These are phyloP conservation scores for Ammodytes dubius DNA, from an alignment of 2,113 vertebrate species.

Conservation along the genomic window DNA sequence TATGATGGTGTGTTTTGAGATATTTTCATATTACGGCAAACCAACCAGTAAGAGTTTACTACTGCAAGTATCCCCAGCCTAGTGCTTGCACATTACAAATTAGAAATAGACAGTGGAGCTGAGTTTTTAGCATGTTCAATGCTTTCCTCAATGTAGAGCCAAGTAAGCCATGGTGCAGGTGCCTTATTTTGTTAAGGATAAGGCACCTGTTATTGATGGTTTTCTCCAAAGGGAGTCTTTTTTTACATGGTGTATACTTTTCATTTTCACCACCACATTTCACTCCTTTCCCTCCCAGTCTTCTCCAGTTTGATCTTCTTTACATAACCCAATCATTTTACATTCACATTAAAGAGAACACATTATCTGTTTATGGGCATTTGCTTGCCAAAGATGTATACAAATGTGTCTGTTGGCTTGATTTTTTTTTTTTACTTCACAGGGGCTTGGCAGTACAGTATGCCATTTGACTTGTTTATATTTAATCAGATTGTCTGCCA, in stretches of 20 bases:
- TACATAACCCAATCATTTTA: background rate
- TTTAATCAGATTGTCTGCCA: slow-evolving; percentile 80
- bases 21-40: background rate
- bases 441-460: slow-evolving; percentile 39
- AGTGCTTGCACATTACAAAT: background rate
- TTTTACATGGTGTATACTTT: background rate
- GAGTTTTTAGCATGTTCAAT: background rate
- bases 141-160: background rate
- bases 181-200: background rate
- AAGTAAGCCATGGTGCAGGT: background rate
- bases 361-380: slow-evolving; percentile 6
- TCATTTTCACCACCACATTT: slow-evolving; percentile 1
- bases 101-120: background rate
- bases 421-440: slow-evolving; percentile 25
- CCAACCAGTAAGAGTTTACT: too few relatives aligned
- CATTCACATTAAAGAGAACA: background rate
- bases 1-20: background rate
- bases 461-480: slow-evolving; percentile 50
- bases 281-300: background rate
- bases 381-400: slow-evolving; percentile 6
- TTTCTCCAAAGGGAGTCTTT: background rate
- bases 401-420: slow-evolving; percentile 24
- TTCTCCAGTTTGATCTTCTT: background rate
- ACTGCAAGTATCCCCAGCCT: background rate
- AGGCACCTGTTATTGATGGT: background rate